phyloP scores from a whole-genome alignment of 2,113 vertebrate genomes.

The Serranochromis macrocephalus region DNA sequence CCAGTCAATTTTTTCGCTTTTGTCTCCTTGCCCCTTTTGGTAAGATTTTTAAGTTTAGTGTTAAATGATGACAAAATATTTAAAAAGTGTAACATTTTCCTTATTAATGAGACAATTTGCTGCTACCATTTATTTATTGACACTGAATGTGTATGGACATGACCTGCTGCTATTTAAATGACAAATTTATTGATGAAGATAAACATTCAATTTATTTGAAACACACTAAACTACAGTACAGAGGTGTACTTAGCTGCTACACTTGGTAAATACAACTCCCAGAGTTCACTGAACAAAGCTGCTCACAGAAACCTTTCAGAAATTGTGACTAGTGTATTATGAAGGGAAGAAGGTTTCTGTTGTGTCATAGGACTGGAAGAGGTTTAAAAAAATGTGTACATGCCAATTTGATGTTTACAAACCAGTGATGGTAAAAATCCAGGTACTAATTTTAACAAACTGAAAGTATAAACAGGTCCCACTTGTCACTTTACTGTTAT shows the following conservation, averaged over 20 bases:
- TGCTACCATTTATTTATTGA: fast-evolving
- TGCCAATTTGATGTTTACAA: not conserved
- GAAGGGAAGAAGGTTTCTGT: not conserved
- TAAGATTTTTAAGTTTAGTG: fast-evolving
- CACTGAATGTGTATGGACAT: not conserved
- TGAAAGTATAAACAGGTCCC: fast-evolving
- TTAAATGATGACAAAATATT: fast-evolving
- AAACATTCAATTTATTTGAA: not conserved
- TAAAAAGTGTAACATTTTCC: not conserved
- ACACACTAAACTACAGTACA: not conserved
- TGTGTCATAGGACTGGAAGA: not conserved
- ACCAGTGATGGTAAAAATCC: fast-evolving
- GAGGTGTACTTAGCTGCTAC: not conserved
- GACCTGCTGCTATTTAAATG: not conserved
- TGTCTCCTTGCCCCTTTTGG: fast-evolving
- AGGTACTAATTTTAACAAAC: fast-evolving
- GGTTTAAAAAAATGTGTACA: not conserved
- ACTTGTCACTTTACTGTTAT: not conserved
- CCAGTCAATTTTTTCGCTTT: not conserved
- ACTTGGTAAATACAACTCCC: not conserved
- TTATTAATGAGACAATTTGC: not conserved
- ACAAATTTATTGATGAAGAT: not conserved
- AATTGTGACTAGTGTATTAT: not conserved
- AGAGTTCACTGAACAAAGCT: not conserved
- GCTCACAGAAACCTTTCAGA: not conserved